phyloP scores from a whole-genome alignment of 2,888 invertebrate genomes.

The Heliothis peltigera region DNA sequence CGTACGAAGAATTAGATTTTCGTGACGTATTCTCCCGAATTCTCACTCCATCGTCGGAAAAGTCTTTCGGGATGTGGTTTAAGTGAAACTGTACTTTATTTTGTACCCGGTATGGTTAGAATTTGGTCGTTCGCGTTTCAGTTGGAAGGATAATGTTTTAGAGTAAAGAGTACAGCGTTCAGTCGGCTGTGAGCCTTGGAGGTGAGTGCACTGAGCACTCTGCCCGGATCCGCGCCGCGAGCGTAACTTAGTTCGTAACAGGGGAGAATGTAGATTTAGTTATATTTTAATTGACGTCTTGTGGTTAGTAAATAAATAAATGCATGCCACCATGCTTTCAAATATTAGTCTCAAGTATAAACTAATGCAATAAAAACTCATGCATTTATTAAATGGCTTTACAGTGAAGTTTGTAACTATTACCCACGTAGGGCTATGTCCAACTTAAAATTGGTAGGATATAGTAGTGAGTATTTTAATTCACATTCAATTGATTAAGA shows the following conservation, averaged over 20 bases:
- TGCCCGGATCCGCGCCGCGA: constrained; percentile 63
- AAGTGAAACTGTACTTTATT: constrained; percentile 66
- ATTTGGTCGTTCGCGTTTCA: constrained; percentile 59
- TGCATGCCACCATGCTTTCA: constrained; percentile 11
- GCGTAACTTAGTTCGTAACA: constrained; percentile 84
- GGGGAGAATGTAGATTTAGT: constrained; percentile 47
- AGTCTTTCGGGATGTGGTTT: constrained; percentile 35
- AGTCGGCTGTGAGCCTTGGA: constrained; percentile 84
- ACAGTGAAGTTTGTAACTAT: constrained; percentile 26
- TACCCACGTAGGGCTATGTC: not conserved
- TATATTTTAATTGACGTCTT: constrained; percentile 32
- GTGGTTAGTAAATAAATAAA: constrained; percentile 37
- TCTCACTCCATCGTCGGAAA: constrained; percentile 69
- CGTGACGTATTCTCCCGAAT: constrained; percentile 77
- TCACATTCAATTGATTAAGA: constrained; percentile 3
- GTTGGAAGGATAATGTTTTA: constrained; percentile 71
- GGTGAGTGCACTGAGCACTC: constrained; percentile 71
- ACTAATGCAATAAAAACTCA: constrained; percentile 9
- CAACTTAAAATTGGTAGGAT: constrained; percentile 22
- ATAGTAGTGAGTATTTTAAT: constrained; percentile 43
- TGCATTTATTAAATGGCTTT: constrained; percentile 9
- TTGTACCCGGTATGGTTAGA: constrained; percentile 62
- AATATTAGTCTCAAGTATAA: constrained; percentile 5
- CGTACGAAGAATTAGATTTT: constrained; percentile 86
- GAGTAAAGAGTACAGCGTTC: constrained; percentile 77